Evolutionary conservation across 30 jellyfish, hydroid and myxozoan genomes (phyloP).

Genomic region (Morbakka virulenta): DNA sequence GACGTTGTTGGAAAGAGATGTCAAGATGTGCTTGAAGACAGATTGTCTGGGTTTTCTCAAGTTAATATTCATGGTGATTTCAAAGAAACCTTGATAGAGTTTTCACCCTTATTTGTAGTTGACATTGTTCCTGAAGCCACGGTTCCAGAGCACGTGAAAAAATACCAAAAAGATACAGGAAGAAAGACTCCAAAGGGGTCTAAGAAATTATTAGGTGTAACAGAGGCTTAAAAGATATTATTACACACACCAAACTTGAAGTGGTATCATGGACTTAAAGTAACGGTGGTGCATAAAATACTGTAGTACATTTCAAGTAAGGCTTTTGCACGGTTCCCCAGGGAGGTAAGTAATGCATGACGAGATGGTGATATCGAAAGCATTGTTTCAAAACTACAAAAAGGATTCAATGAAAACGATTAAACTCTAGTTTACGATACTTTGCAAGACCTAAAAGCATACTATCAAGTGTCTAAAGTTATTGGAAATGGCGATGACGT

Average conservation of each 20-base stretch:
- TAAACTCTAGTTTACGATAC: too few species aligned
- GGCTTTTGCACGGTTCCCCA: background rate
- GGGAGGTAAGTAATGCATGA: background rate
- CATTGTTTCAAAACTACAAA: background rate
- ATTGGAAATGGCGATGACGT: too few species aligned
- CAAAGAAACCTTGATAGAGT: background rate
- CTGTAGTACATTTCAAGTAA: background rate
- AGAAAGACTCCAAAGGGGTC: background rate
- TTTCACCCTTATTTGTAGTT: conserved; percentile 1
- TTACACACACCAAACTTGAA: background rate
- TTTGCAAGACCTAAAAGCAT: too few species aligned
- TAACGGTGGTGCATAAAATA: background rate
- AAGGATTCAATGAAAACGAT: background rate
- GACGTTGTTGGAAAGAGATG: background rate
- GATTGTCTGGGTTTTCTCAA: background rate
- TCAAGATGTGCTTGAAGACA: background rate
- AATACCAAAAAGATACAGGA: background rate
- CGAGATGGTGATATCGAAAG: background rate
- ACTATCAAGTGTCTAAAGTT: too few species aligned
- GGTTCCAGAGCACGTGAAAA: background rate
- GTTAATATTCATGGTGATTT: background rate
- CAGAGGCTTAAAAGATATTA: background rate
- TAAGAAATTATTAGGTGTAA: background rate
- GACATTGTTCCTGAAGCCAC: background rate
- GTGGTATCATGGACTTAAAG: background rate